Conservation (phyloP, 1,140 invertebrate genomes). For the Heliconius nattereri region DNA sequence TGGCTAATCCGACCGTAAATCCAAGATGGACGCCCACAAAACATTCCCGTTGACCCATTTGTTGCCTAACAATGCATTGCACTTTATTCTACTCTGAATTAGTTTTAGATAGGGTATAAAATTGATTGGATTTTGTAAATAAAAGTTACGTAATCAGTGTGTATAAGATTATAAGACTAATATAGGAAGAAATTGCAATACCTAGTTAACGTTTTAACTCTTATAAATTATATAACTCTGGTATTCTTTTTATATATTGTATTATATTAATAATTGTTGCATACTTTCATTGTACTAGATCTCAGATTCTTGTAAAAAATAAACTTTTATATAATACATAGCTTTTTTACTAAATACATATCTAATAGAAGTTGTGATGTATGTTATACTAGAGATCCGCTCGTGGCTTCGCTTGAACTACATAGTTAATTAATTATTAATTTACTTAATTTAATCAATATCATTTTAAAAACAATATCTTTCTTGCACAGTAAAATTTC, state of each 20-base stretch:
- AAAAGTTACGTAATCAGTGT: not conserved
- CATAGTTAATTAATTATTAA: too few relatives aligned
- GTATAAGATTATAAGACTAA: not conserved
- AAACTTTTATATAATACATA: not conserved
- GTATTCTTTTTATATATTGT: not conserved
- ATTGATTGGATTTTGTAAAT: conserved; percentile 5
- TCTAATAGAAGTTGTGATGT: not conserved
- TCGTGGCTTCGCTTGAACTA: too few relatives aligned
- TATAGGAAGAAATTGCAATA: not conserved
- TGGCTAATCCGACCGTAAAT: conserved; percentile 52
- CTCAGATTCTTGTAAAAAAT: not conserved
- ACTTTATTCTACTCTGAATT: conserved; percentile 9
- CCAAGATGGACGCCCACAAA: conserved; percentile 63
- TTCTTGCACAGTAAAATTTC: too few relatives aligned
- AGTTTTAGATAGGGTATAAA: conserved; percentile 19
- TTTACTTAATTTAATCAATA: too few relatives aligned
- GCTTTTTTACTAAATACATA: not conserved
- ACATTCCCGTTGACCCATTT: conserved; percentile 59
- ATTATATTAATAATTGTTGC: not conserved
- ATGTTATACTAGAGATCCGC: too few relatives aligned
- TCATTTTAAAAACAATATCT: too few relatives aligned
- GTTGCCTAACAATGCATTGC: conserved; percentile 22
- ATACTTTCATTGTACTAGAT: not conserved
- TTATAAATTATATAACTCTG: too few relatives aligned
- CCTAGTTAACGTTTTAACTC: not conserved